Conservation (phyloP, 2,113 vertebrate genomes). For the Casuarius casuarius region DNA sequence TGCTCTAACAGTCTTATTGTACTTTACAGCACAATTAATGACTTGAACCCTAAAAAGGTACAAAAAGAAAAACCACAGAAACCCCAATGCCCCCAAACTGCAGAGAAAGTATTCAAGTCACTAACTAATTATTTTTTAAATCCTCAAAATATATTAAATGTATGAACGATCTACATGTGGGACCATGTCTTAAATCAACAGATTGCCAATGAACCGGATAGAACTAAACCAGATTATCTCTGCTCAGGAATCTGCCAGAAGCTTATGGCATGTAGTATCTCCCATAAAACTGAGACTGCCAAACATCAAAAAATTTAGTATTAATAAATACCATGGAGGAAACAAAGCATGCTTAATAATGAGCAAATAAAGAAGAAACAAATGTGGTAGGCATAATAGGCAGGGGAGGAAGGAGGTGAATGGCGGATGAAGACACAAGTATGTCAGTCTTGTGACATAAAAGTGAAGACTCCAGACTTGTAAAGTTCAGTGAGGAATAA, state of each 20-base stretch:
- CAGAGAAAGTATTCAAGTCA: background rate
- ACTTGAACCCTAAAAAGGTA: background rate
- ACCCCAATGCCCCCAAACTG: background rate
- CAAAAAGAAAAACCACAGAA: background rate
- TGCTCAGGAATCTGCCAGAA: constrained; percentile 12
- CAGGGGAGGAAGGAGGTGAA: background rate
- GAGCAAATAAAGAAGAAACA: background rate
- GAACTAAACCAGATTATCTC: constrained; percentile 19
- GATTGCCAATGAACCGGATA: background rate
- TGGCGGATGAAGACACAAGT: background rate
- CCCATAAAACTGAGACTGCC: background rate
- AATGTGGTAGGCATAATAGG: background rate
- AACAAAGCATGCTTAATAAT: background rate
- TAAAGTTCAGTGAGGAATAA: constrained; percentile 10
- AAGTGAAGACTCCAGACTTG: background rate
- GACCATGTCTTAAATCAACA: constrained; percentile 3
- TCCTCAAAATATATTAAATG: background rate
- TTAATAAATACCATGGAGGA: background rate
- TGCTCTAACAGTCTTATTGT: background rate
- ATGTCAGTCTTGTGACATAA: background rate
- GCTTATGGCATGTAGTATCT: background rate
- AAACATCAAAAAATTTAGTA: background rate
- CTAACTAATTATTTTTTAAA: constrained; percentile 1
- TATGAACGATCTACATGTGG: background rate
- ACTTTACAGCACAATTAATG: background rate